phyloP scores from a whole-genome alignment of 2,888 invertebrate genomes.

The Odontothrips loti region DNA sequence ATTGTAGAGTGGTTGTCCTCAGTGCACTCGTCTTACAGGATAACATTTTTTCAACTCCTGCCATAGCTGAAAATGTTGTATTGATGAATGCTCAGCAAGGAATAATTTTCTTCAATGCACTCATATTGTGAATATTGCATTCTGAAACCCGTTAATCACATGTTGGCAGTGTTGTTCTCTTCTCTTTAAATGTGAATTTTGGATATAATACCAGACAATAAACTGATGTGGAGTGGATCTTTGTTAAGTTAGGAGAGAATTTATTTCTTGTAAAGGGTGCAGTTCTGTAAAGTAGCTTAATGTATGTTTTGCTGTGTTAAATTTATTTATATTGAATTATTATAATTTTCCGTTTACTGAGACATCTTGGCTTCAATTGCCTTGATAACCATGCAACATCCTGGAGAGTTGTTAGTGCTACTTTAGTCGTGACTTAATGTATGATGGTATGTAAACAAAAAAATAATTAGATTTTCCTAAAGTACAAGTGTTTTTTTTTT shows the following conservation, averaged over 20 bases:
- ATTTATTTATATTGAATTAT: neutral
- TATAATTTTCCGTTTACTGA: neutral
- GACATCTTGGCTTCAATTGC: too few species aligned
- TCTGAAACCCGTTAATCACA: neutral
- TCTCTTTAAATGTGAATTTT: neutral
- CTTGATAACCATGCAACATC: too few species aligned
- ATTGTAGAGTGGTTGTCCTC: neutral
- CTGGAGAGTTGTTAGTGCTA: too few species aligned
- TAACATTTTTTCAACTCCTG: neutral
- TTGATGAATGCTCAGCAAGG: neutral
- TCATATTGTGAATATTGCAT: neutral
- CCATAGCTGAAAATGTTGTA: neutral
- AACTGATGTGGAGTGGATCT: slow-evolving; percentile 19
- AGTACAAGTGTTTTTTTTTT: too few species aligned
- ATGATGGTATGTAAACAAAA: too few species aligned
- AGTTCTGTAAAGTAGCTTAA: neutral
- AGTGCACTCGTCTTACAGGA: too few species aligned
- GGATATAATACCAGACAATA: slow-evolving; percentile 23
- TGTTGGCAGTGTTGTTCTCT: neutral
- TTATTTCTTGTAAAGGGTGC: neutral
- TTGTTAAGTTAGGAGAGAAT: neutral
- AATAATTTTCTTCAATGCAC: neutral
- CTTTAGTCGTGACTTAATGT: too few species aligned
- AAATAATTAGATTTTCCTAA: too few species aligned
- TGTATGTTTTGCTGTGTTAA: neutral